Evolutionary conservation across 2,113 vertebrate genomes (phyloP), one percentile per base, ranked within the genome.

Genomic region (Brachionichthys hirsutus): DNA sequence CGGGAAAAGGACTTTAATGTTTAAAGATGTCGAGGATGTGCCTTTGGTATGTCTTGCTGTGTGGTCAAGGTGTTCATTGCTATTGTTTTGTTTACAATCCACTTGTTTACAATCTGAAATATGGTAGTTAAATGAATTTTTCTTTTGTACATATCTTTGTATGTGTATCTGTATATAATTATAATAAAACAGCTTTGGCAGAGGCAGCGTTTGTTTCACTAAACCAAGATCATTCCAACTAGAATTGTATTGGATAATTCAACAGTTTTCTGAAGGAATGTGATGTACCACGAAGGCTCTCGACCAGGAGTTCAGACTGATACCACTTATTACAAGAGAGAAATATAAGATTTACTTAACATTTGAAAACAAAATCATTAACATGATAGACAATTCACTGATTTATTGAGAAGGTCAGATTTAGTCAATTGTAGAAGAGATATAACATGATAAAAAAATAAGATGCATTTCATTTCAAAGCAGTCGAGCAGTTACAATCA

Each of bases 131-230:
- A 67, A 78, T 69, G 61, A 73, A 72, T 70, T 62, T 84, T 66
- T 72, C 49, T 82, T 69, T 76, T 89, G 82, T 85, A 89, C 22
- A 86, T 81, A 66, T 74, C 85, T 89, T 89, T 82, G 70, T 85
- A 89, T 82, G 81, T 90, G 60, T 88, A 81, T 78, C 50, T 86
- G 77, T 85, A 82, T 65, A 86, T 84, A 88, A 63, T 73, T 85
- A 62, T 73, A 91, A 87, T 88, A 85, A 88, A 89, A 85, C 59
- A 49, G 41, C 69, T 6, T 79, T 80, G 67, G 52, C 59, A 79
- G 58, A 75, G 73, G 16, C 34, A 14, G 1, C 34, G 24, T 2
- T 48, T 38, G 19, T 57, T 70, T 69, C 4, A 62, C 13, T 41
- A 2, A 40, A 65, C 22, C 59, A 58, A 14, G 34, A 12, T 12